Percentiles rank a stretch among this genome's conserved stretches.
Conservation (phyloP, 2,888 invertebrate species). For the Entomobrya proxima region DNA sequence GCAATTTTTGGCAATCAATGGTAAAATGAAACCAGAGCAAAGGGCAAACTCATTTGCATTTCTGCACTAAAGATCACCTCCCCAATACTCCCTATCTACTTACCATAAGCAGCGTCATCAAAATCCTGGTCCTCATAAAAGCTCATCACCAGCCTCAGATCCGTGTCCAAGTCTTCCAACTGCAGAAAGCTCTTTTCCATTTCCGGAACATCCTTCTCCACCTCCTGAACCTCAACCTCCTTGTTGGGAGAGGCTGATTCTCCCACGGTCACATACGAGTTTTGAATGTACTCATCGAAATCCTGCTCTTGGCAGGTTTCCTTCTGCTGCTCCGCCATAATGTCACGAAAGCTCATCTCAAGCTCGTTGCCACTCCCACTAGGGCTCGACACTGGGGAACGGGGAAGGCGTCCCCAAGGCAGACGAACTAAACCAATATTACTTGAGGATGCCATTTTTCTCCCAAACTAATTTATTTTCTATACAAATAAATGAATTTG, state of each 20-base stretch:
- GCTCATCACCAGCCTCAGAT: slow-evolving; percentile 53
- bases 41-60: background rate
- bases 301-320: slow-evolving; percentile 56
- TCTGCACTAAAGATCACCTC: background rate
- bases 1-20: slow-evolving; percentile 2
- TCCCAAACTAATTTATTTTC: background rate
- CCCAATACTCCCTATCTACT: background rate
- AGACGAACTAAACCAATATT: slow-evolving; percentile 47
- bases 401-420: slow-evolving; percentile 54
- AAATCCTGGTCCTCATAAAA: slow-evolving; percentile 61
- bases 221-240: background rate
- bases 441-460: slow-evolving; percentile 52
- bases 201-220: background rate
- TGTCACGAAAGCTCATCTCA: slow-evolving; percentile 54
- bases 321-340: slow-evolving; percentile 53
- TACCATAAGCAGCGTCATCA: slow-evolving; percentile 52
- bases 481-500: background rate
- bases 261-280: slow-evolving; percentile 56
- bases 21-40: too few species aligned
- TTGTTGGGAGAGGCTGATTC: background rate
- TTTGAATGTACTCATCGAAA: slow-evolving; percentile 62
- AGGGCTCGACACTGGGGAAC: slow-evolving; percentile 5
- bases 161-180: slow-evolving; percentile 41
- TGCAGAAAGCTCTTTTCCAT: slow-evolving; percentile 52
- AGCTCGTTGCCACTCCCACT: background rate